phyloP scores from a whole-genome alignment of 2,888 invertebrate genomes.

The Pseudococcus jackbeardsleyi region DNA sequence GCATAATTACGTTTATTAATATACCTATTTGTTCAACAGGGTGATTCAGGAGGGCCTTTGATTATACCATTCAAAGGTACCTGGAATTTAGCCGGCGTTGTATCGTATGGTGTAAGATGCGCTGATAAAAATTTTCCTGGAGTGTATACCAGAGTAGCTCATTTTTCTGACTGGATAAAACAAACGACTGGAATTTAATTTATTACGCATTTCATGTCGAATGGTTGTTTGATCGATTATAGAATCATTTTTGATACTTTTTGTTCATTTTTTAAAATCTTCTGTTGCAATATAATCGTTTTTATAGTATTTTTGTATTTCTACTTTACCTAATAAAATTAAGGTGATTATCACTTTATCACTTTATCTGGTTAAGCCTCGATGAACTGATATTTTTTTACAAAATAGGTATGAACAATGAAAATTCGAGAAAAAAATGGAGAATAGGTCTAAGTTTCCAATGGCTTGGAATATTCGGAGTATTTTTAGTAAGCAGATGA shows the following conservation, averaged over 20 bases:
- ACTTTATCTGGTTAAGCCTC: no score
- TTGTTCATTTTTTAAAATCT: background rate
- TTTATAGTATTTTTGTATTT: no score
- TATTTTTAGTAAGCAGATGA: no score
- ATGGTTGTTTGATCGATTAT: background rate
- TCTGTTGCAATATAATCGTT: no score
- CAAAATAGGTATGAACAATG: no score
- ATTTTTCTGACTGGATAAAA: background rate
- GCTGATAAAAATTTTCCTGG: constrained; percentile 10
- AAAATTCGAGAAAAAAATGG: no score
- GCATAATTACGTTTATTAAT: no score
- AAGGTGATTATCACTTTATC: no score
- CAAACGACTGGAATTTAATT: background rate
- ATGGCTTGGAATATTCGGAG: no score
- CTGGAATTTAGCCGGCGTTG: background rate
- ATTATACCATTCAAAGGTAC: background rate
- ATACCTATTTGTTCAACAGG: background rate
- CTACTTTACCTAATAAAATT: no score
- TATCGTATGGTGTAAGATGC: constrained; percentile 28
- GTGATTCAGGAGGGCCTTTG: constrained; percentile 48
- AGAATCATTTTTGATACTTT: background rate
- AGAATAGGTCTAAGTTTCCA: no score
- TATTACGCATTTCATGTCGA: constrained; percentile 74
- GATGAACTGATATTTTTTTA: no score
- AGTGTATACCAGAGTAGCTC: background rate